Conservation (phyloP, 2,797 vertebrate genomes). For the Siniperca obscura region DNA sequence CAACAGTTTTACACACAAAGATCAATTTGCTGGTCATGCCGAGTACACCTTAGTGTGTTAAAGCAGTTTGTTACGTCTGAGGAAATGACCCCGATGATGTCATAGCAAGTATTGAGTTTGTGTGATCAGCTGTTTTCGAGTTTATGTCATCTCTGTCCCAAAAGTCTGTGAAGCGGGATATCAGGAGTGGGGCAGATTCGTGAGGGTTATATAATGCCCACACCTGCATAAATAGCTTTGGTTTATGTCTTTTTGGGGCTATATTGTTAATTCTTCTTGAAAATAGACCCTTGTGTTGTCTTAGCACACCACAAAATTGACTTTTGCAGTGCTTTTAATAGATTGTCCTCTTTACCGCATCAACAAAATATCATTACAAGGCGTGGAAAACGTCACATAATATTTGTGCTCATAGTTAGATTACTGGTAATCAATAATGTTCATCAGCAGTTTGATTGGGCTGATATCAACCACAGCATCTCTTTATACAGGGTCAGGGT, state of each 20-base stretch:
- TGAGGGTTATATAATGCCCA: slow-evolving; percentile 1
- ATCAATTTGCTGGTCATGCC: background rate
- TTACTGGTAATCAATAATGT: background rate
- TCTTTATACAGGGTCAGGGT: too few relatives aligned
- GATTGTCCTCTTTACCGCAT: too few relatives aligned
- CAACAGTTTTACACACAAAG: background rate
- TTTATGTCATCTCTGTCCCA: background rate
- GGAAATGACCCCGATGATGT: background rate
- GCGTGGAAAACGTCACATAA: too few relatives aligned
- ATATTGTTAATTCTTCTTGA: background rate
- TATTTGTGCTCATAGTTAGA: too few relatives aligned
- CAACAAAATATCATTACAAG: too few relatives aligned
- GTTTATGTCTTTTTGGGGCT: background rate
- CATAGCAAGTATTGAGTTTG: background rate
- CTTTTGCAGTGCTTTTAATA: background rate
- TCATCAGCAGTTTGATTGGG: background rate
- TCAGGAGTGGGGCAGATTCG: background rate
- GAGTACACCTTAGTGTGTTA: background rate
- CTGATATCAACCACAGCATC: background rate
- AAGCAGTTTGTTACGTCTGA: background rate
- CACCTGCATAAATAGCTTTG: background rate
- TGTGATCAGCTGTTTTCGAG: slow-evolving; percentile 7
- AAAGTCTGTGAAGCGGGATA: background rate
- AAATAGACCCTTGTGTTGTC: background rate
- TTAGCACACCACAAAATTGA: background rate